These are phyloP conservation scores for Erethizon dorsatum DNA, from an alignment of 2,797 vertebrate genomes.

Conservation along the genomic window DNA sequence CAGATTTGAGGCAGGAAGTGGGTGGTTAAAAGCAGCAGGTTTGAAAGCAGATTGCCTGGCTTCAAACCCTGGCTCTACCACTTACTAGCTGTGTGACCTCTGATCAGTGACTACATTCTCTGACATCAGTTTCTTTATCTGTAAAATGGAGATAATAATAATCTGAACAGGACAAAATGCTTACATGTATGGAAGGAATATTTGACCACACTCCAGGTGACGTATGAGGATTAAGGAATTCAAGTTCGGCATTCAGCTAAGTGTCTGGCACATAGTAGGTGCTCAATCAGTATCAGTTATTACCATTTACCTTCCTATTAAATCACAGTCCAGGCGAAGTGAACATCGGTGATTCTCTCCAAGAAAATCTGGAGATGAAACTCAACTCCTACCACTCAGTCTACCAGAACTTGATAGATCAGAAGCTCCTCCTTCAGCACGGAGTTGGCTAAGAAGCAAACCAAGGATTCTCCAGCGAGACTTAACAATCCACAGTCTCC, in stretches of 20 bases:
- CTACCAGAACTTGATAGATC: neutral
- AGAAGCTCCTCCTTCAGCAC: neutral
- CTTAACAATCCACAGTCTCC: neutral
- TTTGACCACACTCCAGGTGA: neutral
- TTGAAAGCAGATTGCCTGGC: neutral
- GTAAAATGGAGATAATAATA: neutral
- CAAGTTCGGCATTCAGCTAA: neutral
- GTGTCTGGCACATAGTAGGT: neutral
- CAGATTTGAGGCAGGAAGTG: neutral
- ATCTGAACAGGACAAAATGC: neutral
- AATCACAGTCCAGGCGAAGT: neutral
- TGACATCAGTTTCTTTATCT: neutral
- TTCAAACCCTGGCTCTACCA: neutral
- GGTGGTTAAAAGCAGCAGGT: neutral
- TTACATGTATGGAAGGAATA: neutral
- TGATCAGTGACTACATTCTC: neutral
- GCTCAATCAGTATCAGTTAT: neutral
- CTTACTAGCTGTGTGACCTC: neutral
- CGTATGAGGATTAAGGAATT: neutral
- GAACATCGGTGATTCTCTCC: neutral
- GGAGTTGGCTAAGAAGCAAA: neutral
- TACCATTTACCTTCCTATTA: neutral
- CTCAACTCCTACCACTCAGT: neutral
- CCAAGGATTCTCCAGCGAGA: neutral
- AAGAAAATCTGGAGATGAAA: constrained; percentile 38